These are phyloP conservation scores for Lasioglossum calceatum DNA, from an alignment of 2,888 invertebrate genomes.

Conservation along the genomic window DNA sequence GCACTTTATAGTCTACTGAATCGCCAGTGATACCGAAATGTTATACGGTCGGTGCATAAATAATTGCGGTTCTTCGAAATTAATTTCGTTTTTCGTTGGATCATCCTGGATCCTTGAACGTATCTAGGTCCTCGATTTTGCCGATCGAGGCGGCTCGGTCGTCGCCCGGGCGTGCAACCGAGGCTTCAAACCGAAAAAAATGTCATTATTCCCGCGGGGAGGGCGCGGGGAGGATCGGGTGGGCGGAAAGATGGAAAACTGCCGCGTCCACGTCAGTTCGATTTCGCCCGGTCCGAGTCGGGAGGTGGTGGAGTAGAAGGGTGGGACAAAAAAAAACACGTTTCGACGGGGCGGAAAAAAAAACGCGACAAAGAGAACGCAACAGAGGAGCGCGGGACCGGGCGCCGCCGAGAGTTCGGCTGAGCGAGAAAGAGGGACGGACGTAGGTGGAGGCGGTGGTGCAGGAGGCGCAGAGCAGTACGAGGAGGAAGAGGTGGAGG, in stretches of 20 bases:
- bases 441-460: slow-evolving; percentile 16
- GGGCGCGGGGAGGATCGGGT: background rate
- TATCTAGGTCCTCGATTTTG: background rate
- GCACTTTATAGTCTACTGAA: background rate
- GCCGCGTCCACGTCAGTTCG: slow-evolving; percentile 74
- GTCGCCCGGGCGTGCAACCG: slow-evolving; percentile 46
- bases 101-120: background rate
- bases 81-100: background rate
- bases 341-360: slow-evolving; percentile 35
- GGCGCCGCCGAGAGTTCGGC: slow-evolving; percentile 12
- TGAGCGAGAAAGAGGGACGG: background rate
- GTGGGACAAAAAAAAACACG: slow-evolving; percentile 35
- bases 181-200: slow-evolving; percentile 67
- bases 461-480: background rate
- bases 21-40: background rate
- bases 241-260: slow-evolving; percentile 74
- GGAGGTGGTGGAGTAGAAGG: slow-evolving; percentile 60
- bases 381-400: slow-evolving; percentile 19
- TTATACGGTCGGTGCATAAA: background rate
- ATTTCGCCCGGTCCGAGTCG: slow-evolving; percentile 65
- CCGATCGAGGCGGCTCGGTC: slow-evolving; percentile 19
- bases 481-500: slow-evolving; percentile 32
- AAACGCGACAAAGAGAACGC: slow-evolving; percentile 37
- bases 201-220: slow-evolving; percentile 68
- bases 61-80: too few species aligned